phyloP scores from a whole-genome alignment of 2,797 vertebrate genomes.

The Chelmon rostratus region DNA sequence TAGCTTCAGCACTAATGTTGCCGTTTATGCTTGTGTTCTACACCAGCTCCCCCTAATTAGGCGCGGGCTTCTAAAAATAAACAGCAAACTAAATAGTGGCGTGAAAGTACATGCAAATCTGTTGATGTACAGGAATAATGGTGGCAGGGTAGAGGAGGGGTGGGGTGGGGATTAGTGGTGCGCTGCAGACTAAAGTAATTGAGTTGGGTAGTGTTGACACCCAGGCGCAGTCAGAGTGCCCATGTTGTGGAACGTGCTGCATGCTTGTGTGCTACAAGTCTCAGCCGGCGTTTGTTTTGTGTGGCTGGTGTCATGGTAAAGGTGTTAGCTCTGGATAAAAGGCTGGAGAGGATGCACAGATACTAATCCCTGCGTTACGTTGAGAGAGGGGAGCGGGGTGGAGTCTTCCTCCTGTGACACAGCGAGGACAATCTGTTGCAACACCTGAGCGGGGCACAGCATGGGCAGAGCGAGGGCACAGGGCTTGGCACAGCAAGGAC shows the following conservation, averaged over 20 bases:
- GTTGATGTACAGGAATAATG: slow-evolving; percentile 86
- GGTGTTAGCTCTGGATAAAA: slow-evolving; percentile 75
- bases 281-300: slow-evolving; percentile 69
- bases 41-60: slow-evolving; percentile 88
- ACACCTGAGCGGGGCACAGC: slow-evolving; percentile 64
- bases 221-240: slow-evolving; percentile 72
- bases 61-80: slow-evolving; percentile 85
- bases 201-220: slow-evolving; percentile 84
- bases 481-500: slow-evolving; percentile 45
- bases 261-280: slow-evolving; percentile 62
- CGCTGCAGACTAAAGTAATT: slow-evolving; percentile 82
- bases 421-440: slow-evolving; percentile 74
- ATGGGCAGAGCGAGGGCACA: slow-evolving; percentile 42
- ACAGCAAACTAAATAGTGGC: slow-evolving; percentile 83
- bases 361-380: slow-evolving; percentile 72
- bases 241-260: slow-evolving; percentile 80
- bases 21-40: slow-evolving; percentile 86
- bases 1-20: slow-evolving; percentile 84
- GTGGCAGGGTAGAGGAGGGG: slow-evolving; percentile 63
- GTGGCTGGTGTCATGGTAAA: slow-evolving; percentile 68
- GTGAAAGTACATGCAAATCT: slow-evolving; percentile 87
- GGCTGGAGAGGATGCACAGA: slow-evolving; percentile 61
- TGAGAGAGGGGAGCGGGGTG: slow-evolving; percentile 53
- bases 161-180: slow-evolving; percentile 78
- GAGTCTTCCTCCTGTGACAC: slow-evolving; percentile 71